Evolutionary conservation across 2,888 invertebrate genomes (phyloP).

Genomic region (Drosophila atripex): DNA sequence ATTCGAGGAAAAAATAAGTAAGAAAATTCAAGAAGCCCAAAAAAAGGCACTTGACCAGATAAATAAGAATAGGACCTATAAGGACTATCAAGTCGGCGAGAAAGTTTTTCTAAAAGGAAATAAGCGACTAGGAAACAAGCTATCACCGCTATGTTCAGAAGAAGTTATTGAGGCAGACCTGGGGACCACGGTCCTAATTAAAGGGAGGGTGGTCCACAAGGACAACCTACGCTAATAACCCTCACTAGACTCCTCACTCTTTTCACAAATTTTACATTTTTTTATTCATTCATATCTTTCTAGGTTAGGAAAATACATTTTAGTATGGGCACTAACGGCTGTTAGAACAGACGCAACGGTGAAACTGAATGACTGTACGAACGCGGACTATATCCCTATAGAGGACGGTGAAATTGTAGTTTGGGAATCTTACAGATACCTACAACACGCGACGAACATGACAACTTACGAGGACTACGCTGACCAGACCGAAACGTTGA

Average conservation of each 20-base stretch:
- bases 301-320: background rate
- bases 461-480: conserved; percentile 5
- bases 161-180: background rate
- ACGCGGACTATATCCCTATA: conserved; percentile 2
- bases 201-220: no score
- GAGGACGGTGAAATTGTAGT: background rate
- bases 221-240: no score
- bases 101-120: conserved; percentile 9
- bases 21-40: background rate
- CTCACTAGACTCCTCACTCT: no score
- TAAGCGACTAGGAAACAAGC: conserved; percentile 1
- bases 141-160: background rate
- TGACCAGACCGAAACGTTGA: background rate
- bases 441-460: conserved; percentile 8
- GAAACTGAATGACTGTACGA: background rate
- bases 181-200: background rate
- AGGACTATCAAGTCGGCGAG: background rate
- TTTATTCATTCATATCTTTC: no score
- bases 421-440: conserved; percentile 1
- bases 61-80: background rate
- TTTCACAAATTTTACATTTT: no score
- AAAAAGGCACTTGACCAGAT: no score
- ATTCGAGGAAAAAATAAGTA: background rate
- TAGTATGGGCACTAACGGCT: background rate
- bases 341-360: conserved; percentile 4